These are phyloP conservation scores for Apaloderma vittatum DNA, from an alignment of 2,113 vertebrate genomes.

Conservation along the genomic window DNA sequence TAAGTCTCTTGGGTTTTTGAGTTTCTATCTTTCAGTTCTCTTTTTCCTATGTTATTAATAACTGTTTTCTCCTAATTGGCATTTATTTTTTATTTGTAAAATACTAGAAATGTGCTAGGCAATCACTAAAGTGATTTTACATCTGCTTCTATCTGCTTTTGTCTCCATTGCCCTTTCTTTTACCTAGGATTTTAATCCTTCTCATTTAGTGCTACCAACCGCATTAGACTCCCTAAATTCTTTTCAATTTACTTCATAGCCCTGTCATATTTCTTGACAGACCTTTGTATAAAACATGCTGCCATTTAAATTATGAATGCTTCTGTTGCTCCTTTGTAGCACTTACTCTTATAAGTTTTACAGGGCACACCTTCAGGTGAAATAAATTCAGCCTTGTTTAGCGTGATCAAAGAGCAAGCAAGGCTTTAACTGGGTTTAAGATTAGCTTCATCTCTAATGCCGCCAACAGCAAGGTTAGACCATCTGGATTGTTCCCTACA, in stretches of 20 bases:
- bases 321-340: conserved; percentile 20
- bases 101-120: background rate
- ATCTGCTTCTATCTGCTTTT: background rate
- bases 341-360: conserved; percentile 15
- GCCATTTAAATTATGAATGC: conserved; percentile 60
- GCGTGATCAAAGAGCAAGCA: conserved; percentile 34
- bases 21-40: background rate
- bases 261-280: conserved; percentile 37
- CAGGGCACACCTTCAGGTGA: conserved; percentile 10
- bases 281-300: conserved; percentile 50
- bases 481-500: background rate
- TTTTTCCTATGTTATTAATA: background rate
- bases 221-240: conserved; percentile 1
- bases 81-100: conserved; percentile 11
- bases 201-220: background rate
- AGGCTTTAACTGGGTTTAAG: conserved; percentile 18
- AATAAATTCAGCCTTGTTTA: conserved; percentile 39
- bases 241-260: conserved; percentile 10
- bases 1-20: background rate
- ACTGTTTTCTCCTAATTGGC: background rate
- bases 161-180: background rate
- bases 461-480: conserved; percentile 30
- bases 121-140: background rate
- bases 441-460: conserved; percentile 1
- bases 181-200: background rate